Conservation (phyloP, 2,797 vertebrate genomes). For the Helostoma temminkii region DNA sequence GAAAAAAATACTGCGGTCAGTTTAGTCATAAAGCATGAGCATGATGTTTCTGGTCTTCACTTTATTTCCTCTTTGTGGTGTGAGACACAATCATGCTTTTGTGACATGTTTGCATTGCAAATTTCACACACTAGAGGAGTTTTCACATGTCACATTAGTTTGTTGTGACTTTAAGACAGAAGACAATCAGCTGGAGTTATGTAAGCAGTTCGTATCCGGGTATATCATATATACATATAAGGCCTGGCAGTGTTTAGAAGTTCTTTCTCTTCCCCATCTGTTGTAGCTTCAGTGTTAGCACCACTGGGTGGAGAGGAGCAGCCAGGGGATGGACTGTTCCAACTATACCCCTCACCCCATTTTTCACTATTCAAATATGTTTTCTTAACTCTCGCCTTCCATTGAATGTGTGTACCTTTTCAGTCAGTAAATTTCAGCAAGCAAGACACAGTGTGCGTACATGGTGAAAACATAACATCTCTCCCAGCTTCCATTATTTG, state of each 20-base stretch:
- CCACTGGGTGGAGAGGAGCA: constrained; percentile 36
- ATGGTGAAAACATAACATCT: too few relatives aligned
- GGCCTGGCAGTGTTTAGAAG: constrained; percentile 20
- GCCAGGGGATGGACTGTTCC: constrained; percentile 38
- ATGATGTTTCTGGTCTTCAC: constrained; percentile 22
- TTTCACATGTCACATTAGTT: constrained; percentile 8
- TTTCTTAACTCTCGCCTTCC: constrained; percentile 23
- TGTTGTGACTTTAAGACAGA: constrained; percentile 15
- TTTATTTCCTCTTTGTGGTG: constrained; percentile 53
- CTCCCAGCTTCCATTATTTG: too few relatives aligned
- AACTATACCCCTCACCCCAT: constrained; percentile 26
- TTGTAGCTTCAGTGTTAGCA: constrained; percentile 42
- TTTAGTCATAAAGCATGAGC: constrained; percentile 42
- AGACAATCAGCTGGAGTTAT: constrained; percentile 14
- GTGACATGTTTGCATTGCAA: constrained; percentile 6
- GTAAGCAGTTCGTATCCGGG: constrained; percentile 20
- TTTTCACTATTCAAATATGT: constrained; percentile 19
- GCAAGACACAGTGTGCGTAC: too few relatives aligned
- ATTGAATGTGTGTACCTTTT: constrained; percentile 27
- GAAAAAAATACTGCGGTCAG: constrained; percentile 24
- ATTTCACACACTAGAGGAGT: background rate
- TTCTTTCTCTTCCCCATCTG: constrained; percentile 50
- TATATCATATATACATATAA: background rate
- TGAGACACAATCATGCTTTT: constrained; percentile 20
- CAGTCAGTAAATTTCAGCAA: too few relatives aligned